phyloP scores from a whole-genome alignment of 2,113 vertebrate genomes.

The Oreotrochilus melanogaster region DNA sequence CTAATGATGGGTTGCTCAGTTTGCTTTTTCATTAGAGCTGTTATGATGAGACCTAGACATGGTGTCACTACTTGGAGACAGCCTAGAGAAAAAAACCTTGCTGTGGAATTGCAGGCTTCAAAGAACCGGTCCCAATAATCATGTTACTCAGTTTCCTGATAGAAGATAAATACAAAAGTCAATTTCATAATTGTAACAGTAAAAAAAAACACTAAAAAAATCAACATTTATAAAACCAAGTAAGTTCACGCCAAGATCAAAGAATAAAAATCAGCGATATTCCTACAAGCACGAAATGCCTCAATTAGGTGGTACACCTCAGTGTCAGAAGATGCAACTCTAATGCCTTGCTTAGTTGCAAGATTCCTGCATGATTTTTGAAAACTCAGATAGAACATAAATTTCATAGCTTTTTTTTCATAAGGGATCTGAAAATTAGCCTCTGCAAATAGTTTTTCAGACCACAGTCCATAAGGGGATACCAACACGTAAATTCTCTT shows the following conservation, averaged over 20 bases:
- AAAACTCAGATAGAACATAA: not conserved
- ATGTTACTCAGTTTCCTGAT: conserved; percentile 20
- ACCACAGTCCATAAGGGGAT: not conserved
- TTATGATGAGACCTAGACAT: conserved; percentile 66
- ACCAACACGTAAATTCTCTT: not conserved
- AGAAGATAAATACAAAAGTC: conserved; percentile 29
- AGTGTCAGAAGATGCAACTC: not conserved
- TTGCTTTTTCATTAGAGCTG: conserved; percentile 58
- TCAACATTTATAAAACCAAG: conserved; percentile 10
- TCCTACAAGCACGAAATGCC: conserved; percentile 4
- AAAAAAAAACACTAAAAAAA: conserved; percentile 51
- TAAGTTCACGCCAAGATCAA: conserved; percentile 26
- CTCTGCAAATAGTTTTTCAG: not conserved
- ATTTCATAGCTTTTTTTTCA: not conserved
- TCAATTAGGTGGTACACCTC: not conserved
- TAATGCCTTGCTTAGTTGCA: not conserved
- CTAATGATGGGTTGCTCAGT: not conserved
- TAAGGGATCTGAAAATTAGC: not conserved
- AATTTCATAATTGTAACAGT: not conserved
- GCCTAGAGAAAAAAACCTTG: not conserved
- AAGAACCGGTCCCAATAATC: conserved; percentile 39
- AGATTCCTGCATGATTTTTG: not conserved
- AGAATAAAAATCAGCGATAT: conserved; percentile 24
- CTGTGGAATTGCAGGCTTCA: not conserved
- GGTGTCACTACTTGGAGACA: conserved; percentile 67